These are phyloP conservation scores for Rhizoglyphus robini DNA, from an alignment of 1,140 invertebrate species.

Conservation along the genomic window DNA sequence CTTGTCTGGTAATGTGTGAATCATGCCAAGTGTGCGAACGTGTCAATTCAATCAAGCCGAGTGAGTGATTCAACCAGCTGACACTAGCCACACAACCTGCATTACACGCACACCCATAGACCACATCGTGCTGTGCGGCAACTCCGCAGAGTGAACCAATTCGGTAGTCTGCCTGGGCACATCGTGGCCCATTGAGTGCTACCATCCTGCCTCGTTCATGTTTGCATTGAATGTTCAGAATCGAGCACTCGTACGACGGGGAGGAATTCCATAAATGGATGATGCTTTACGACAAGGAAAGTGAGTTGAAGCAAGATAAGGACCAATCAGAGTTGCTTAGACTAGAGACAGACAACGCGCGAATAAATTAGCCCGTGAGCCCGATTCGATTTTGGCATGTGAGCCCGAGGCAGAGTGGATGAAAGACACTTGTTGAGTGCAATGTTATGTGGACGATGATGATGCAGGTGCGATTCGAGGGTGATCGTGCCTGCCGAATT, in stretches of 20 bases:
- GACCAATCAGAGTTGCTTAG: too few relatives aligned
- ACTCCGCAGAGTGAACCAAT: too few relatives aligned
- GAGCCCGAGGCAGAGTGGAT: neutral
- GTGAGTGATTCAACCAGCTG: neutral
- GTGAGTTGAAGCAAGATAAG: neutral
- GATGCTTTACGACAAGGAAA: neutral
- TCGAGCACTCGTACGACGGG: neutral
- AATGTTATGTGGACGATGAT: neutral
- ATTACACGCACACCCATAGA: conserved; percentile 4
- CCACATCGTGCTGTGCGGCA: neutral
- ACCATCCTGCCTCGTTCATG: too few relatives aligned
- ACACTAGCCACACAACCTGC: neutral
- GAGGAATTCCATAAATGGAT: conserved; percentile 11
- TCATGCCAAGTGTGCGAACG: too few relatives aligned
- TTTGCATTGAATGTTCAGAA: neutral
- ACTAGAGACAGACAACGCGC: neutral
- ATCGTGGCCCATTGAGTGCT: too few relatives aligned
- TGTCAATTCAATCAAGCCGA: neutral
- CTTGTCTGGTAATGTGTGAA: too few relatives aligned
- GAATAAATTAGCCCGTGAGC: neutral
- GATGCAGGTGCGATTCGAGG: neutral
- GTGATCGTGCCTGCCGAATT: conserved; percentile 8
- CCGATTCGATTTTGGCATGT: neutral
- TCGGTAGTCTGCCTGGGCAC: too few relatives aligned
- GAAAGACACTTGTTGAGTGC: conserved; percentile 2